These are phyloP conservation scores for Paraescarpia echinospica DNA, from an alignment of 1,140 invertebrate species.

Conservation along the genomic window DNA sequence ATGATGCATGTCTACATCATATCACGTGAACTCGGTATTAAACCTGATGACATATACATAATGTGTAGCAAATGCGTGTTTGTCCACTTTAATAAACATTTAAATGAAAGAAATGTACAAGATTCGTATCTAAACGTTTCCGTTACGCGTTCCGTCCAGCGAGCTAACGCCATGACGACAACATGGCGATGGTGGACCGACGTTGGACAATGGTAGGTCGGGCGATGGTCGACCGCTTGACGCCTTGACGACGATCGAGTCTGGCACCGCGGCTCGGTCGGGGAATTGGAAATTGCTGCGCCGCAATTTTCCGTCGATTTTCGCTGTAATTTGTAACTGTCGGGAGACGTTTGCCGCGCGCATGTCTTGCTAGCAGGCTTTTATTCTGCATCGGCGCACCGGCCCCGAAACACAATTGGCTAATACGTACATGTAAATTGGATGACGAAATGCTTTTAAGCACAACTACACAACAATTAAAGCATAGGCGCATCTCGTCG, in stretches of 20 bases:
- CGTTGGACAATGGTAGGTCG: background rate
- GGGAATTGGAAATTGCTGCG: background rate
- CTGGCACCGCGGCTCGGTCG: background rate
- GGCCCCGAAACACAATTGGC: background rate
- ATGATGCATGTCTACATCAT: too few species aligned
- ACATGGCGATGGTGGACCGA: background rate
- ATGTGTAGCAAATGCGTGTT: too few species aligned
- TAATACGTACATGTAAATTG: background rate
- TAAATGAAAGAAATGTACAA: too few species aligned
- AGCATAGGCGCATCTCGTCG: background rate
- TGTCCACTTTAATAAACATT: too few species aligned
- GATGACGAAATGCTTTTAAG: background rate
- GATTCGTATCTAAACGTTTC: too few species aligned
- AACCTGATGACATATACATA: too few species aligned
- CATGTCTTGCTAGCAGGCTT: background rate
- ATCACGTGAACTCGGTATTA: too few species aligned
- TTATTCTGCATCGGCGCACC: background rate
- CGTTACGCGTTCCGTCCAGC: too few species aligned
- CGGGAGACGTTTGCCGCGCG: background rate
- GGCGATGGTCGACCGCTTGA: background rate
- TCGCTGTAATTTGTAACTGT: slow-evolving; percentile 1
- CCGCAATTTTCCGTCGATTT: background rate
- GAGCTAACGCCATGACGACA: background rate
- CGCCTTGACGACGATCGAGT: background rate
- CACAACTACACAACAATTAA: background rate